phyloP scores from a whole-genome alignment of 2,797 vertebrate genomes.

The Scolopax rusticola region DNA sequence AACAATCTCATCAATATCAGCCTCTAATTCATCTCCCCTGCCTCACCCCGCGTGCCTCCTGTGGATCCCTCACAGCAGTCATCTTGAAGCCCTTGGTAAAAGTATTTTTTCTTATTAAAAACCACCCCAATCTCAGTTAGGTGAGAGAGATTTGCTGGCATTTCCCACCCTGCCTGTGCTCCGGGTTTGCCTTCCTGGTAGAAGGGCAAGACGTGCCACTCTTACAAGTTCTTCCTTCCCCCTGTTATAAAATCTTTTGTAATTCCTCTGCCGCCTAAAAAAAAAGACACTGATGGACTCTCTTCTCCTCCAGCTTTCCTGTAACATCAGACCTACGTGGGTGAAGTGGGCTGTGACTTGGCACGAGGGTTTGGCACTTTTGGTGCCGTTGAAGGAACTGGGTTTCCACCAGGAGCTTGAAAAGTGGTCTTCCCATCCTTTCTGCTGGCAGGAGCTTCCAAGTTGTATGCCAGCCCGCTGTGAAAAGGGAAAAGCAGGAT shows the following conservation, averaged over 20 bases:
- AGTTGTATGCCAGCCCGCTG: rapidly evolving
- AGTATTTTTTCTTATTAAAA: background rate
- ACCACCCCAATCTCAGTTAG: background rate
- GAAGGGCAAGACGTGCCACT: background rate
- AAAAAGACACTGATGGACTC: background rate
- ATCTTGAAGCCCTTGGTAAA: background rate
- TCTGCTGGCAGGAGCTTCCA: background rate
- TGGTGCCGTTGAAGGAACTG: background rate
- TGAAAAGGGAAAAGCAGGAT: background rate
- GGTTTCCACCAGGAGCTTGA: background rate
- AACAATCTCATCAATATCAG: background rate
- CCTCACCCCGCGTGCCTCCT: rapidly evolving
- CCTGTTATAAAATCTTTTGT: background rate
- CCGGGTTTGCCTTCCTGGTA: background rate
- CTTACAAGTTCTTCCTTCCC: background rate
- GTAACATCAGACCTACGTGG: rapidly evolving
- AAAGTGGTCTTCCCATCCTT: background rate
- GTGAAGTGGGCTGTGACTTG: background rate
- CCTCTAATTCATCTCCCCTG: background rate
- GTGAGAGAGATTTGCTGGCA: background rate
- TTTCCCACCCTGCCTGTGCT: background rate
- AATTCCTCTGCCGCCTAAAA: background rate
- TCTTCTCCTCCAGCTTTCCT: background rate
- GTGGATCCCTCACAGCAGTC: rapidly evolving
- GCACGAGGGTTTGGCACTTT: background rate